Percentiles rank a stretch among this genome's conserved stretches.
Evolutionary conservation across 2,113 vertebrate genomes (phyloP).

Genomic region (Azemiops feae): DNA sequence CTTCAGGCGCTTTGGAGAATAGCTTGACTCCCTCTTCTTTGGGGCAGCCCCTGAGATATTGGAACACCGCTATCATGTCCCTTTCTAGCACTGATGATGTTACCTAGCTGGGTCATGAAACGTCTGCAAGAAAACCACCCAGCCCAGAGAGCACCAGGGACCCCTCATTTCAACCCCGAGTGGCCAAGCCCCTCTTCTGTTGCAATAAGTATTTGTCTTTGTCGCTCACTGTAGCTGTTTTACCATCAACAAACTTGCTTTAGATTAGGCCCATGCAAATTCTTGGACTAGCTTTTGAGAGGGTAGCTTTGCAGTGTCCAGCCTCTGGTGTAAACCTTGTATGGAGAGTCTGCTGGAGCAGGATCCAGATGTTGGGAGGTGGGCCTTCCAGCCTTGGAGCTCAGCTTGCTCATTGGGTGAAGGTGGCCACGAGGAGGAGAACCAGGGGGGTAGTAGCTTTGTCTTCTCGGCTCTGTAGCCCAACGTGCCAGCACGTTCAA

Average conservation of each 20-base stretch:
- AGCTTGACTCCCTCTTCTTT: too few species aligned
- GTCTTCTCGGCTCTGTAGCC: fast-evolving
- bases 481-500: not conserved
- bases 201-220: not conserved
- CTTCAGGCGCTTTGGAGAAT: too few species aligned
- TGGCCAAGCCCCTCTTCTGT: too few species aligned
- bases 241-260: not conserved
- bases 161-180: too few species aligned
- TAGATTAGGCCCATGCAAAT: not conserved
- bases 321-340: not conserved
- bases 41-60: too few species aligned
- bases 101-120: too few species aligned
- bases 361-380: not conserved
- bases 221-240: not conserved
- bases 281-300: not conserved
- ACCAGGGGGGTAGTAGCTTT: not conserved
- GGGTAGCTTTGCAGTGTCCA: not conserved
- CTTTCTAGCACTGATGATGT: too few species aligned
- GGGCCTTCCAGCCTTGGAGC: not conserved
- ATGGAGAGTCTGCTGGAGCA: not conserved
- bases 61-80: too few species aligned
- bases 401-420: not conserved
- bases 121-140: too few species aligned
- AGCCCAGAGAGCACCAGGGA: too few species aligned
- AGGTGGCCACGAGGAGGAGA: not conserved